Conservation (phyloP, 2,113 vertebrate species). For the Micronisus gabar region DNA sequence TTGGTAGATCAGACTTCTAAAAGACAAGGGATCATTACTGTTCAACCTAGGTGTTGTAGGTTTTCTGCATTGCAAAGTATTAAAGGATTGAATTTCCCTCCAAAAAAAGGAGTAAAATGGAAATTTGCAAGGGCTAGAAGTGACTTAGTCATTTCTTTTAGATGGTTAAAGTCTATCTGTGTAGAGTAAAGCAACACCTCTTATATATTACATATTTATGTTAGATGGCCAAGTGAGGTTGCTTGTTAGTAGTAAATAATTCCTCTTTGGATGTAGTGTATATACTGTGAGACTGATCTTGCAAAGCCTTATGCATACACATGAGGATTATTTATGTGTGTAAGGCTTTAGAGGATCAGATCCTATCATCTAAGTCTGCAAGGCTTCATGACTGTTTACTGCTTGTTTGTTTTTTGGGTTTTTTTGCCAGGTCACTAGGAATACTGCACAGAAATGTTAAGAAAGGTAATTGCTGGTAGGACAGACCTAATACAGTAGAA, state of each 20-base stretch:
- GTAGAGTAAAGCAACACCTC: background rate
- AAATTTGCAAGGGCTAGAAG: background rate
- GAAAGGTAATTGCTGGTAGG: background rate
- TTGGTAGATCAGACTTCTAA: background rate
- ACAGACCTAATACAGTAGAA: background rate
- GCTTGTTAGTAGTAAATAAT: background rate
- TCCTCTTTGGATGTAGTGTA: background rate
- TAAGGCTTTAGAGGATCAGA: background rate
- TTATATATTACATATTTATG: background rate
- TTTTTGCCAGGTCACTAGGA: background rate
- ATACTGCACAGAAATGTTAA: background rate
- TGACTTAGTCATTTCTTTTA: background rate
- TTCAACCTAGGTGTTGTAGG: background rate
- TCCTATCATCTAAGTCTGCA: background rate
- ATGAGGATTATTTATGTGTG: background rate
- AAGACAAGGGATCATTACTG: background rate
- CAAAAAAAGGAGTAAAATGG: background rate
- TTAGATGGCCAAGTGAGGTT: background rate
- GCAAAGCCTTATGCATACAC: background rate
- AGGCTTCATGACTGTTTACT: background rate
- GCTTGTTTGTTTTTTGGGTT: background rate
- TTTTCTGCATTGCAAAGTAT: background rate
- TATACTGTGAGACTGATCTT: background rate
- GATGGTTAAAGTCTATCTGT: background rate
- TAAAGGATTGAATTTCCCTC: background rate